These are phyloP conservation scores for Troides helena DNA, from an alignment of 2,888 invertebrate species.

Conservation along the genomic window DNA sequence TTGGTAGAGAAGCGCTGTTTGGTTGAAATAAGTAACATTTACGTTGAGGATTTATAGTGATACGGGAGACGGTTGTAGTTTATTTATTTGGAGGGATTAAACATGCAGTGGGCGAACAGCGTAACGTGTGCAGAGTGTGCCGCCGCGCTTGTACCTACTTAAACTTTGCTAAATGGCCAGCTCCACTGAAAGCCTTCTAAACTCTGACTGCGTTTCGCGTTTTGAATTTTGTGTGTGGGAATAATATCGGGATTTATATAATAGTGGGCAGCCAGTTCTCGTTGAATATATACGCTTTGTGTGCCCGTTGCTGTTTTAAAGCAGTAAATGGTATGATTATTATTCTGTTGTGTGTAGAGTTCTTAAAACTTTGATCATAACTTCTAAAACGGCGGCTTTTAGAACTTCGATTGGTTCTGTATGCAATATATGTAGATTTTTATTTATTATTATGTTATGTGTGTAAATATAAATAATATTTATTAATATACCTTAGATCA, in stretches of 20 bases:
- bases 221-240: constrained; percentile 54
- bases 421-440: no score
- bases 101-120: constrained; percentile 55
- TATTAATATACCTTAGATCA: no score
- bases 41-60: constrained; percentile 61
- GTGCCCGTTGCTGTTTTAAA: no score
- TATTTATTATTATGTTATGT: no score
- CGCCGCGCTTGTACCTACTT: constrained; percentile 55
- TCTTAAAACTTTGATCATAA: not conserved
- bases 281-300: no score
- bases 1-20: constrained; percentile 36
- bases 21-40: constrained; percentile 55
- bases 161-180: constrained; percentile 71
- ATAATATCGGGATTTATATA: constrained; percentile 50
- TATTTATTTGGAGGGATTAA: constrained; percentile 71
- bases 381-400: not conserved
- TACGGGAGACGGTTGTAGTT: constrained; percentile 55
- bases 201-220: constrained; percentile 55
- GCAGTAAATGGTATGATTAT: no score
- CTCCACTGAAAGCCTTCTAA: constrained; percentile 64
- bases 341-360: no score
- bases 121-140: constrained; percentile 39
- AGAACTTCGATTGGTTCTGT: no score
- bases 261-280: constrained; percentile 12
- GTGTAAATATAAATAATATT: no score